Conservation (phyloP, 1,140 invertebrate species). For the Melanaphis sacchari region DNA sequence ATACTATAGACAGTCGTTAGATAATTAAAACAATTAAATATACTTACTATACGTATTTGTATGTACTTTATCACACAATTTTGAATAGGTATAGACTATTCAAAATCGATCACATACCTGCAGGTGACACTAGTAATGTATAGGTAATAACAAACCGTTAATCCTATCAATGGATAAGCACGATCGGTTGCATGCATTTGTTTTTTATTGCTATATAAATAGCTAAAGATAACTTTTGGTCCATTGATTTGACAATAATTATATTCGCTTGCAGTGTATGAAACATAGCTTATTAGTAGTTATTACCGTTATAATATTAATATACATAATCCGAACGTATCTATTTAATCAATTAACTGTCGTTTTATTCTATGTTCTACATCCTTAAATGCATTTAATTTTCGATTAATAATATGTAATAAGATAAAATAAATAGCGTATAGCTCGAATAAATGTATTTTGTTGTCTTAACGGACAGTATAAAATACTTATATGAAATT, state of each 20-base stretch:
- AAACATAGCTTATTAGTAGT: no score
- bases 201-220: no score
- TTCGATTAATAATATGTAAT: not conserved
- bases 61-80: not conserved
- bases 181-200: no score
- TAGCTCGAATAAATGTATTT: not conserved
- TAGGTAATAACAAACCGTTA: not conserved
- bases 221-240: no score
- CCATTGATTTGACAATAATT: no score
- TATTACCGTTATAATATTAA: not conserved
- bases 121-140: not conserved
- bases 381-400: not conserved
- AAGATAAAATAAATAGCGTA: not conserved
- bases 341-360: not conserved
- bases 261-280: no score
- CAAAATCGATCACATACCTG: not conserved
- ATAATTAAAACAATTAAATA: not conserved
- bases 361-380: not conserved
- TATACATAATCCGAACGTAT: not conserved
- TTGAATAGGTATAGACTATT: not conserved
- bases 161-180: no score
- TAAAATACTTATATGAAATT: not conserved
- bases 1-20: not conserved
- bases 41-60: no score
- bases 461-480: not conserved